Evolutionary conservation across 2,113 vertebrate genomes (phyloP).

Genomic region (Isichthys henryi): DNA sequence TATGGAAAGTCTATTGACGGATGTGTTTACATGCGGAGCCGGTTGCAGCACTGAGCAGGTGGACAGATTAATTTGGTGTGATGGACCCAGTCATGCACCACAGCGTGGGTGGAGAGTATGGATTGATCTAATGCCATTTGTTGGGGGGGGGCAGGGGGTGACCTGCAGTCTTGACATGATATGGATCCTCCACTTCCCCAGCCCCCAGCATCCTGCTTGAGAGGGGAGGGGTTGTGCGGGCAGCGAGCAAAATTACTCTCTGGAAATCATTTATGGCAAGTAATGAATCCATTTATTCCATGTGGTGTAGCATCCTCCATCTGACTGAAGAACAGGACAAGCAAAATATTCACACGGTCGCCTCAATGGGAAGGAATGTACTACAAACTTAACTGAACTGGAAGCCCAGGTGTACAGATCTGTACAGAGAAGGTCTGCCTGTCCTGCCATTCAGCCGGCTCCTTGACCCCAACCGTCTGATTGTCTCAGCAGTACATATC

Average conservation of each 20-base stretch:
- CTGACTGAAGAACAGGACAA: background rate
- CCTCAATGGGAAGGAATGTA: background rate
- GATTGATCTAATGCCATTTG: slow-evolving; percentile 24
- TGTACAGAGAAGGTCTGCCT: background rate
- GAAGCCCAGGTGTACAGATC: background rate
- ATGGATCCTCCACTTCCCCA: background rate
- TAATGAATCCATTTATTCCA: background rate
- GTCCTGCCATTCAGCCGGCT: background rate
- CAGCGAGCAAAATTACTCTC: background rate
- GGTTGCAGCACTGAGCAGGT: slow-evolving; percentile 1
- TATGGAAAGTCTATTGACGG: background rate
- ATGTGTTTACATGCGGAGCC: slow-evolving; percentile 17
- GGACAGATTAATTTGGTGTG: slow-evolving; percentile 16
- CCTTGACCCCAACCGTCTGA: background rate
- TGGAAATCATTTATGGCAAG: background rate
- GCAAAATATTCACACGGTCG: background rate
- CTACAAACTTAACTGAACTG: background rate
- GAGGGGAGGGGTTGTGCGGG: background rate
- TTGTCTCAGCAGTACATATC: background rate
- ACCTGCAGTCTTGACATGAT: slow-evolving; percentile 2
- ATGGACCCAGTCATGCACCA: slow-evolving; percentile 24
- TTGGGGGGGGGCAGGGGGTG: background rate
- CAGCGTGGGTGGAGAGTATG: background rate
- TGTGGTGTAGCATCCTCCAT: background rate
- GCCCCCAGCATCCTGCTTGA: background rate